Evolutionary conservation across 2,113 vertebrate species (phyloP), one percentile per base, ranked within the genome.

Genomic region (Ahaetulla prasina): DNA sequence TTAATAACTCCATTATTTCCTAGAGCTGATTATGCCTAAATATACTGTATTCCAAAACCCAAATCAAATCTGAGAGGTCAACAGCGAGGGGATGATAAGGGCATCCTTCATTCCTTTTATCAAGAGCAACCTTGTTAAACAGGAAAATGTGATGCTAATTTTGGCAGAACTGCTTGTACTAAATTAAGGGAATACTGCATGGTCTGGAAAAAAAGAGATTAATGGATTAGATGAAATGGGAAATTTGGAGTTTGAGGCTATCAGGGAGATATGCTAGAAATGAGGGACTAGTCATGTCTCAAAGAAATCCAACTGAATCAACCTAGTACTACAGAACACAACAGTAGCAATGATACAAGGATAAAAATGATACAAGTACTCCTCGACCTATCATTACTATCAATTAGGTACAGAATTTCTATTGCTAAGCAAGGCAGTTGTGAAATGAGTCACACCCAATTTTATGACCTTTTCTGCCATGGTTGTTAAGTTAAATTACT

Each of bases 231-330:
- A 63, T 89, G 86, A 93, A 94, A 95, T 0, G 14, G 10, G 1
- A 90, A 96, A 91, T 94, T 93, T 93, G 94, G 93, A 96, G 92
- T 90, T 92, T 94, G 94, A 94, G 63, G 0, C 94, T 60, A 84
- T 94, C 3, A 55, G 94, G 93, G 86, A 94, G 93, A 91, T 88
- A 92, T 92, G 92, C 91, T 93, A 94, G 95, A 95, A 96, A 96
- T 0, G 23, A 95, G 95, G 0, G 0, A 93, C 91, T 1, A 12
- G 92, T 95, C 95, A 96, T 94, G 96, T 95, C 96, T 95, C 95
- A 95, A 96, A 97, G 94, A 86, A 95, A 94, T 90, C 91, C 96
- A 96, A 96, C 53, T 96, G 96, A 95, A 96, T 96, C 95, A 96
- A 94, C 93, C 94, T 96, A 97, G 94, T 92, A 91, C 94, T 91